Evolutionary conservation across 2,797 vertebrate genomes (phyloP), one percentile per base, ranked within the genome.

Genomic region (Cygnus olor): DNA sequence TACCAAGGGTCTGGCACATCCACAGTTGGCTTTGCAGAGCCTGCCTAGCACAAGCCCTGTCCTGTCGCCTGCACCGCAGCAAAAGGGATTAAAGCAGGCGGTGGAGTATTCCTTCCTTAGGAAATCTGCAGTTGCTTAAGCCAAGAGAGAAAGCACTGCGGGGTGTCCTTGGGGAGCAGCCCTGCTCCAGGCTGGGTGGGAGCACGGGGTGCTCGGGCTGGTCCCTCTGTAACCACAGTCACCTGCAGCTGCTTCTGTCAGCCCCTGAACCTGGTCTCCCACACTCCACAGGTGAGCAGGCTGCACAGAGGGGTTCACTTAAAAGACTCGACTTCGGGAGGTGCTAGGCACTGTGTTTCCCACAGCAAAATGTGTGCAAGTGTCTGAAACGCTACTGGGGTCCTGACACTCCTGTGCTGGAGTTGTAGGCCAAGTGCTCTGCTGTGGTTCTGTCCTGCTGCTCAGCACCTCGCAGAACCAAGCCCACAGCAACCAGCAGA

Each of bases 71-170:
- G 30, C 30, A 80, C 65, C 3, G 0, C 74, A 82, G 42, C 32
- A 82, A 47, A 72, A 80, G 85, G 24, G 74, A 80, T 79, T 72
- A 63, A 77, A 93, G 64, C 2, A 78, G 68, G 53, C 40, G 74
- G 57, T 18, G 66, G 45, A 76, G 20, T 49, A 17, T 36, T 83
- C 30, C 56, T 91, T 82, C 60, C 58, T 78, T n/a, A 49, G 71
- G 68, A 94, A 93, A 92, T 24, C 30, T 63, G 54, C 49, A 57
- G 28, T 5, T 91, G 25, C 61, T 76, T 76, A 73, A 93, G 84
- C 34, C 10, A 12, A 32, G 66, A 73, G 42, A 34, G 28, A 11
- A 18, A 80, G 74, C 36, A 24, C 45, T 40, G 70, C 61, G 1
- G 12, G 61, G 24, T 16, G 24, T 76, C 66, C 18, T 1, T 1